Evolutionary conservation across 2,888 invertebrate species (phyloP).

Genomic region (Pilophorus perplexus): DNA sequence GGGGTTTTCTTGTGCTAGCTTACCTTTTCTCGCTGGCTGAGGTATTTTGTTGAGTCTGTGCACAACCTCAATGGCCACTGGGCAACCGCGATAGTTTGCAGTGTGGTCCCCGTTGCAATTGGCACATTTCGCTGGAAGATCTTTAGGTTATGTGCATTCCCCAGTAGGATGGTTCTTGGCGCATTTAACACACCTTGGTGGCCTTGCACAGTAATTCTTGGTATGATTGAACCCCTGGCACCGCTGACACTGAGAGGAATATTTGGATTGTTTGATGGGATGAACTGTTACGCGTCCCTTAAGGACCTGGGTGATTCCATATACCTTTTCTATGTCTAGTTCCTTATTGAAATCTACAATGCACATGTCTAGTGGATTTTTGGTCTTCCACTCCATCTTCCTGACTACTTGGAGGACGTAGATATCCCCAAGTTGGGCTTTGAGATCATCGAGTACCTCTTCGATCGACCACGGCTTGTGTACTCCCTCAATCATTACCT

Average conservation of each 20-base stretch:
- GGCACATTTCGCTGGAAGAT: conserved; percentile 33
- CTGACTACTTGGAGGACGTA: neutral
- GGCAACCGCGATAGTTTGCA: conserved; percentile 38
- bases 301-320: neutral
- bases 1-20: too few species aligned
- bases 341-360: neutral
- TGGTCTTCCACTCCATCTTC: neutral
- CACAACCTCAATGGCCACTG: too few species aligned
- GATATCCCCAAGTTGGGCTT: neutral
- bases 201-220: neutral
- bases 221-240: neutral
- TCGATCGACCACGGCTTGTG: neutral
- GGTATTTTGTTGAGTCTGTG: too few species aligned
- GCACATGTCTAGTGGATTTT: neutral
- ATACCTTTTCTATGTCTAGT: neutral
- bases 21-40: too few species aligned
- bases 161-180: conserved; percentile 23
- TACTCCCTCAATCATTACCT: neutral
- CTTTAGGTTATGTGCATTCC: conserved; percentile 22
- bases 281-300: neutral
- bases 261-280: neutral
- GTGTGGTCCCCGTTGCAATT: conserved; percentile 37
- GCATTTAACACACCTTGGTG: neutral
- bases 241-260: neutral
- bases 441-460: neutral